A percentile compares a stretch with the other conserved stretches of the same genome.
Evolutionary conservation across 2,797 vertebrate genomes (phyloP).

Genomic region (Channallabes apus): DNA sequence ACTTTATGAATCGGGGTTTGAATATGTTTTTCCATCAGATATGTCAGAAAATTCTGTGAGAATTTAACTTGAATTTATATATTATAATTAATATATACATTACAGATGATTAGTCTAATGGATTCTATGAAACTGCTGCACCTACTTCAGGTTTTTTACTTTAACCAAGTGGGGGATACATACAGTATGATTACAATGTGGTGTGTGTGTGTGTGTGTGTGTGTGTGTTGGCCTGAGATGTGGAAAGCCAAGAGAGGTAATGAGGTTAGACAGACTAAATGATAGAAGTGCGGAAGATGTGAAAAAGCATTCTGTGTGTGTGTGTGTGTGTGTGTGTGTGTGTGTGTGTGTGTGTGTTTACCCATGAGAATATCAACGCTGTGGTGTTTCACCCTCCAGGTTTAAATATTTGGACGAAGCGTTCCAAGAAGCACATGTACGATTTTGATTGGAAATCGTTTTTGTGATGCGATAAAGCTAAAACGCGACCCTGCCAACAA

Average conservation of each 20-base stretch:
- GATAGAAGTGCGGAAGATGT: slow-evolving; percentile 40
- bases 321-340: slow-evolving; percentile 20
- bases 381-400: slow-evolving; percentile 44
- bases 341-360: slow-evolving; percentile 36
- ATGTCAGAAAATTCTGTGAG: too few relatives aligned
- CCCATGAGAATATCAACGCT: slow-evolving; percentile 26
- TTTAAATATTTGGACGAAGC: slow-evolving; percentile 44
- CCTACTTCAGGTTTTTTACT: too few relatives aligned
- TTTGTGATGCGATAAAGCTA: slow-evolving; percentile 31
- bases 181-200: too few relatives aligned
- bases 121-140: too few relatives aligned
- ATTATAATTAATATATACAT: too few relatives aligned
- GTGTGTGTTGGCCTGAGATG: slow-evolving; percentile 22
- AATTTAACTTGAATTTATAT: too few relatives aligned
- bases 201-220: slow-evolving; percentile 11
- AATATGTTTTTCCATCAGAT: too few relatives aligned
- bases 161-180: too few relatives aligned
- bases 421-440: slow-evolving; percentile 56
- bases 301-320: slow-evolving; percentile 3
- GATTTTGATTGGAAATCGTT: slow-evolving; percentile 52
- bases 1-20: too few relatives aligned
- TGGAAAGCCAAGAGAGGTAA: slow-evolving; percentile 27
- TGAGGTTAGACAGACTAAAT: slow-evolving; percentile 43
- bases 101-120: too few relatives aligned
- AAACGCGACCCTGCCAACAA: slow-evolving; percentile 47